These are phyloP conservation scores for Bombyx huttoni DNA, from an alignment of 2,888 invertebrate species.

Conservation along the genomic window DNA sequence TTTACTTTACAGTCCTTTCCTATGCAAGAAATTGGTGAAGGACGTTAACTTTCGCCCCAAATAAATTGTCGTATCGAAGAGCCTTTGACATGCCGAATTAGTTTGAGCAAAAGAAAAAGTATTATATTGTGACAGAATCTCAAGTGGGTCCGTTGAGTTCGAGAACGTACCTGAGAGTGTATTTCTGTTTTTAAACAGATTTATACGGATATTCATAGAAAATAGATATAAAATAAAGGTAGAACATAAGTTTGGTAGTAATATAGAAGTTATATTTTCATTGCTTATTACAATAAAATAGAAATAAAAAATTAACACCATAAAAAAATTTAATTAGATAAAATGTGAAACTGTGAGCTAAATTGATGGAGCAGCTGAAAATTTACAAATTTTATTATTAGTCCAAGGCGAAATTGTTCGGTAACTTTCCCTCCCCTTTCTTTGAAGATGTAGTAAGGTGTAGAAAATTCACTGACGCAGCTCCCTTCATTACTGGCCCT, in stretches of 20 bases:
- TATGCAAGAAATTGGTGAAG: conserved; percentile 8
- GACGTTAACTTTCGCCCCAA: conserved; percentile 8
- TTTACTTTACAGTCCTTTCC: conserved; percentile 22
- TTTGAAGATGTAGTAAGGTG: conserved; percentile 9
- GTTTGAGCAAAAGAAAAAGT: neutral
- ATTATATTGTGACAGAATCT: neutral
- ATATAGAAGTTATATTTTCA: too few relatives aligned
- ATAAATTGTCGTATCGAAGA: neutral
- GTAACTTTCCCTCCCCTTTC: conserved; percentile 12
- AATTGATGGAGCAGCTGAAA: neutral
- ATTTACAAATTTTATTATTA: neutral
- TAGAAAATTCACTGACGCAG: conserved; percentile 28
- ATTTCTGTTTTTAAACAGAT: too few relatives aligned
- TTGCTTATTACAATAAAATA: too few relatives aligned
- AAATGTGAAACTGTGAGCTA: too few relatives aligned
- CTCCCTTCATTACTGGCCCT: conserved; percentile 32
- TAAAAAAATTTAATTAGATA: too few relatives aligned
- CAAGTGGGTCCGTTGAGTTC: neutral
- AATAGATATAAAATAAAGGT: too few relatives aligned
- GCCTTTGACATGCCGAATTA: neutral
- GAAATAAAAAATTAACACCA: too few relatives aligned
- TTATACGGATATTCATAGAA: too few relatives aligned
- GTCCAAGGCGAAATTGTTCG: neutral
- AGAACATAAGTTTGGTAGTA: too few relatives aligned
- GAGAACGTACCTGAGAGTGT: neutral